These are phyloP conservation scores for Aleiodes alternator DNA, from an alignment of 2,888 invertebrate genomes.

Conservation along the genomic window DNA sequence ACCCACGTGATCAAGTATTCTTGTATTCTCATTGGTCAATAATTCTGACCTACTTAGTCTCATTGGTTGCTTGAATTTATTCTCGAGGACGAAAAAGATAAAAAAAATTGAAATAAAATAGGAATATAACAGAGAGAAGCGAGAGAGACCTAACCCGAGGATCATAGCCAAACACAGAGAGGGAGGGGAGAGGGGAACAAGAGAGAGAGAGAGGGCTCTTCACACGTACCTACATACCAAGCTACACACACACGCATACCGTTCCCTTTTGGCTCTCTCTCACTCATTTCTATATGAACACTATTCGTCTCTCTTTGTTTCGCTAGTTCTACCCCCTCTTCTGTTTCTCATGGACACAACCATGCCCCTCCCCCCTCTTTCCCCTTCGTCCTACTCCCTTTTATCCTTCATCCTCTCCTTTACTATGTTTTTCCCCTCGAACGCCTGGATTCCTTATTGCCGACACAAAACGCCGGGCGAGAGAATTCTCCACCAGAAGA, in stretches of 20 bases:
- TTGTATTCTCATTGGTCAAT: slow-evolving; percentile 75
- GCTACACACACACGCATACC: too few species aligned
- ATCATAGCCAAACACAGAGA: slow-evolving; percentile 54
- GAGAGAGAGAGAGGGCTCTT: slow-evolving; percentile 10
- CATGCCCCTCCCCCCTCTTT: not conserved
- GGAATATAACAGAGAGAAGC: slow-evolving; percentile 6
- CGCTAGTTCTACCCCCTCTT: slow-evolving; percentile 18
- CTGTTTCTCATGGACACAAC: slow-evolving; percentile 9
- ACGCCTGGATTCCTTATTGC: slow-evolving; percentile 6
- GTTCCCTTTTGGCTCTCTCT: slow-evolving; percentile 16
- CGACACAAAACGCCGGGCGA: slow-evolving; percentile 18
- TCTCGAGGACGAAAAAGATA: slow-evolving; percentile 62
- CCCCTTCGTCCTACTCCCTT: slow-evolving; percentile 5
- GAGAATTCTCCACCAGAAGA: not conserved
- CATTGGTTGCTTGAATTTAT: slow-evolving; percentile 71
- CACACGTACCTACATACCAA: not conserved
- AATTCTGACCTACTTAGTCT: slow-evolving; percentile 79
- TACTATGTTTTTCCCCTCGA: not conserved
- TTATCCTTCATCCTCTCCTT: slow-evolving; percentile 3
- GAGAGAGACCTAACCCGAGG: slow-evolving; percentile 57
- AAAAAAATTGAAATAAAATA: not conserved
- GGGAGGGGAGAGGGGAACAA: too few species aligned
- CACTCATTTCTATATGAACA: slow-evolving; percentile 30
- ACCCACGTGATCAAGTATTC: slow-evolving; percentile 78
- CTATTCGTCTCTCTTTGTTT: slow-evolving; percentile 55